A percentile compares a stretch with the other conserved stretches of the same genome.
These are phyloP conservation scores for Tinamus guttatus DNA, from an alignment of 2,113 vertebrate genomes.

Conservation along the genomic window DNA sequence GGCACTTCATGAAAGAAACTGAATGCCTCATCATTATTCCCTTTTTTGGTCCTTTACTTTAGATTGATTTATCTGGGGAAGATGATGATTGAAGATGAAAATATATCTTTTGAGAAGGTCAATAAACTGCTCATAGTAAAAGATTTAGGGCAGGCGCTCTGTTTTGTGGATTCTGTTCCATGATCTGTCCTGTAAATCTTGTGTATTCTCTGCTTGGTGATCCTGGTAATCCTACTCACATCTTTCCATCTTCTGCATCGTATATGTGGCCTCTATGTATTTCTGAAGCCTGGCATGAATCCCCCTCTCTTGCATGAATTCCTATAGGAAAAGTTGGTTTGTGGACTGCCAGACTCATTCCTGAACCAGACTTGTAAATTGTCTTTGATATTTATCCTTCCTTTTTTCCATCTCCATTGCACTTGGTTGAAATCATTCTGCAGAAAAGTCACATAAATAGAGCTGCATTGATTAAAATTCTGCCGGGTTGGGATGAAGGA, in stretches of 20 bases:
- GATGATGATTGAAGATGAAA: neutral
- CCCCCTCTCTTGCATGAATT: neutral
- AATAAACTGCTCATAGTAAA: accelerated
- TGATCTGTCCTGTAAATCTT: neutral
- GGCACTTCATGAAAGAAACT: neutral
- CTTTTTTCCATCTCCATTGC: neutral
- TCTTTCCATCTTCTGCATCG: accelerated
- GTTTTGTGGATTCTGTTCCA: neutral
- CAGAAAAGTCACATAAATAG: neutral
- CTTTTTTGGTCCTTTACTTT: neutral
- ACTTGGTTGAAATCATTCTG: neutral
- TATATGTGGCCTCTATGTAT: accelerated
- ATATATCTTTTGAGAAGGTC: neutral
- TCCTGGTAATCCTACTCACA: neutral
- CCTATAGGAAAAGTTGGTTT: neutral
- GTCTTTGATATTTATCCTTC: neutral
- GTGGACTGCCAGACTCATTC: neutral
- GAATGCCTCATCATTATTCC: neutral
- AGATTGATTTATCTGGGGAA: neutral
- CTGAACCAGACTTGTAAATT: neutral
- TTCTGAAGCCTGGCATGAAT: neutral
- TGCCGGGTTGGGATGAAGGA: neutral
- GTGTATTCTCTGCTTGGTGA: neutral
- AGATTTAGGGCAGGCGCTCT: neutral
- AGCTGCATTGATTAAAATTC: neutral